Evolutionary conservation across 1,140 invertebrate species (phyloP).

Genomic region (Tetragonula clypearis): DNA sequence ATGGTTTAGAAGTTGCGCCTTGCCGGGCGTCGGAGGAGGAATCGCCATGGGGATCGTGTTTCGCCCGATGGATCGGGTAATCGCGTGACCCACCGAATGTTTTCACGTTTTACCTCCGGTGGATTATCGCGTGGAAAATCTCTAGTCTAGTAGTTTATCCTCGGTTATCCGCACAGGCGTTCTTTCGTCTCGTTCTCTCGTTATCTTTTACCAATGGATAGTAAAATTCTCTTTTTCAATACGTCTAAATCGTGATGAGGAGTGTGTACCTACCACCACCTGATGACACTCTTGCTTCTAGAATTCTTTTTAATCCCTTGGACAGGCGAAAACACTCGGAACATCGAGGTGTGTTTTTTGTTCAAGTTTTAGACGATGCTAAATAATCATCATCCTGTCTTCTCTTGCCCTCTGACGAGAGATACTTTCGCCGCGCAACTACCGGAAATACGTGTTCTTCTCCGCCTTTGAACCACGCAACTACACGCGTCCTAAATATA

Average conservation of each 20-base stretch:
- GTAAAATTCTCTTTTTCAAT: no score
- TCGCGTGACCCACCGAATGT: constrained; percentile 12
- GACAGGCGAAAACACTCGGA: no score
- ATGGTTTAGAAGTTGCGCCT: constrained; percentile 13
- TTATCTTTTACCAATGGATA: background rate
- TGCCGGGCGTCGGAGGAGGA: background rate
- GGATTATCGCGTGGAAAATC: background rate
- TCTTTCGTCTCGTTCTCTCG: background rate
- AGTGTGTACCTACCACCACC: no score
- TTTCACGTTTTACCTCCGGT: constrained; percentile 3
- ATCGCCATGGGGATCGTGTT: constrained; percentile 20
- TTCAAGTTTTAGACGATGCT: no score
- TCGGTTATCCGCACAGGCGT: no score
- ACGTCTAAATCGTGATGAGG: no score
- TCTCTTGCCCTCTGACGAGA: no score
- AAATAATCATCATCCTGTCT: no score
- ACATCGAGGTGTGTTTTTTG: no score
- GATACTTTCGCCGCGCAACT: background rate
- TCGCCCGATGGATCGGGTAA: constrained; percentile 8
- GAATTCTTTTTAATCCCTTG: no score
- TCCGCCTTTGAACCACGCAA: background rate
- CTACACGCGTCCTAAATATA: constrained; percentile 42
- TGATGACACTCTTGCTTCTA: no score
- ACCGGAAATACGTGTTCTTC: background rate
- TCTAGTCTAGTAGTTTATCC: background rate